Percentiles rank a stretch among this genome's conserved stretches.
Conservation (phyloP, 2,888 invertebrate genomes). For the Seladonia tumulorum region DNA sequence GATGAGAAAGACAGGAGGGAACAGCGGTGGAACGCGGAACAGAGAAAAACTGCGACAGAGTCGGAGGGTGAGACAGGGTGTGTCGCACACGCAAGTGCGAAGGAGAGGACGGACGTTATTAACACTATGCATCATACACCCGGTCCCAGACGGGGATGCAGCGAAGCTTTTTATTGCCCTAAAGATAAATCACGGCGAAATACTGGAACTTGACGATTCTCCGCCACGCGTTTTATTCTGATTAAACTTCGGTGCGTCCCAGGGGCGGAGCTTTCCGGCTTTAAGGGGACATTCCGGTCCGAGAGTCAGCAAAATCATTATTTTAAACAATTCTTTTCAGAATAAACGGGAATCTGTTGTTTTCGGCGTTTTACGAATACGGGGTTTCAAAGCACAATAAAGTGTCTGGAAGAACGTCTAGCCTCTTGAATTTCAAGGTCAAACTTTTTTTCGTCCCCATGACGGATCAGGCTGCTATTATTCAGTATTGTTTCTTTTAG, state of each 20-base stretch:
- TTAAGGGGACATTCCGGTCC: slow-evolving; percentile 15
- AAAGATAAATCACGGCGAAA: slow-evolving; percentile 72
- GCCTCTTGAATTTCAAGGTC: background rate
- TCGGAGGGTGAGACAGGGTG: slow-evolving; percentile 17
- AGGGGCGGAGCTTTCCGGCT: slow-evolving; percentile 24
- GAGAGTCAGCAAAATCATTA: background rate
- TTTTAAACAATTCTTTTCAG: background rate
- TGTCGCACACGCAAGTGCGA: slow-evolving; percentile 44
- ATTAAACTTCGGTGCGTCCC: slow-evolving; percentile 57
- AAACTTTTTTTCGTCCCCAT: too few species aligned
- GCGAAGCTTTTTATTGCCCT: slow-evolving; percentile 71
- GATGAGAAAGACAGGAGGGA: slow-evolving; percentile 21
- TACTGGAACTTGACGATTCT: slow-evolving; percentile 62
- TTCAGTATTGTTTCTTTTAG: background rate
- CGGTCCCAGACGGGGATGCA: slow-evolving; percentile 43
- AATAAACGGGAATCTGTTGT: background rate
- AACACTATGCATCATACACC: slow-evolving; percentile 77
- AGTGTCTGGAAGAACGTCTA: background rate
- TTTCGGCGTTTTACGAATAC: background rate
- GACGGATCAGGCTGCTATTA: too few species aligned
- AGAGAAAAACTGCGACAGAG: slow-evolving; percentile 29
- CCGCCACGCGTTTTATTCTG: slow-evolving; percentile 56
- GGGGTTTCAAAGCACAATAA: background rate
- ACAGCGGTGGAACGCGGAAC: slow-evolving; percentile 18
- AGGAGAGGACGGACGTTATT: slow-evolving; percentile 72